A percentile compares a stretch with the other conserved stretches of the same genome.
Evolutionary conservation across 2,113 vertebrate species (phyloP).

Genomic region (Mus spicilegus): DNA sequence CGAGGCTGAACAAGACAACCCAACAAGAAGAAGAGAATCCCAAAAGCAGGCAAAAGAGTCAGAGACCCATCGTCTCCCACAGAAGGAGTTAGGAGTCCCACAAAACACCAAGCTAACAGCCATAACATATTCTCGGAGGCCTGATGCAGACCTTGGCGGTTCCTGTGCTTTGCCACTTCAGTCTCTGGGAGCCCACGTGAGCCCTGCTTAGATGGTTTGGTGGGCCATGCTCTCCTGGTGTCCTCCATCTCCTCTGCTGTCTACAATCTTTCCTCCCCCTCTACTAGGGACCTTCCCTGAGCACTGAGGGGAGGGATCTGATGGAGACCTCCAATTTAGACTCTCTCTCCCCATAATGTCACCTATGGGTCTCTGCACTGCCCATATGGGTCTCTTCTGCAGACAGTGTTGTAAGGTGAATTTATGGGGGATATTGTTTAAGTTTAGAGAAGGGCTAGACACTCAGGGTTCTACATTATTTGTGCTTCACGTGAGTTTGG

Average conservation of each 20-base stretch:
- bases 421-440: not conserved
- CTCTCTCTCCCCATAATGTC: not conserved
- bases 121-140: too few species aligned
- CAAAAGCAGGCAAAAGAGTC: not conserved
- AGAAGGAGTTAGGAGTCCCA: not conserved
- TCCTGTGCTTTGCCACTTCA: not conserved
- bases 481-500: not conserved
- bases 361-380: not conserved
- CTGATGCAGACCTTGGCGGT: not conserved
- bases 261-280: not conserved
- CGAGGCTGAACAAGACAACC: not conserved
- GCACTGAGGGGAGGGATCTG: not conserved
- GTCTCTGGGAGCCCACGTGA: not conserved
- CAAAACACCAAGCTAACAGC: not conserved
- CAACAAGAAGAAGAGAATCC: not conserved
- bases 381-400: not conserved
- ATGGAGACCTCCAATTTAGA: not conserved
- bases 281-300: not conserved
- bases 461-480: not conserved
- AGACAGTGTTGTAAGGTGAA: not conserved
- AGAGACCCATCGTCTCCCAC: not conserved
- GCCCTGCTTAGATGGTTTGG: not conserved
- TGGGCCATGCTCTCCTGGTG: not conserved
- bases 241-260: not conserved
- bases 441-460: not conserved